phyloP scores from a whole-genome alignment of 2,888 invertebrate genomes.

The Digitonthophagus gazella region DNA sequence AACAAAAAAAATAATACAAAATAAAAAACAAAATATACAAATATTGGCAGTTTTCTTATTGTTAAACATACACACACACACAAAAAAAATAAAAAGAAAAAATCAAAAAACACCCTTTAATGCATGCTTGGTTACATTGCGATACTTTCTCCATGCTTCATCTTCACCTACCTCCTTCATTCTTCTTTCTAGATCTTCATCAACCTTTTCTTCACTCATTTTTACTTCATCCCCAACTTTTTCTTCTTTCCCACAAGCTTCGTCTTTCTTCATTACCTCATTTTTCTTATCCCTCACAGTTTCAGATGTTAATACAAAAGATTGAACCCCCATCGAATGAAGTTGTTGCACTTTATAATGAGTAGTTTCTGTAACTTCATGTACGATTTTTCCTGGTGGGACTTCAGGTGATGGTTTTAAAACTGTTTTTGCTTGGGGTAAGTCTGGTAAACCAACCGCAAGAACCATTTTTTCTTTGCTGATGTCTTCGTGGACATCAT shows the following conservation, averaged over 20 bases:
- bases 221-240: conserved; percentile 27
- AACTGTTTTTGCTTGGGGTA: conserved; percentile 44
- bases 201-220: conserved; percentile 35
- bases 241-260: conserved; percentile 27
- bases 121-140: conserved; percentile 58
- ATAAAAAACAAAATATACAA: conserved; percentile 8
- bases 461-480: conserved; percentile 51
- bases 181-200: conserved; percentile 46
- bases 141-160: conserved; percentile 54
- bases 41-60: background rate
- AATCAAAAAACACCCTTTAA: conserved; percentile 54
- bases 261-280: conserved; percentile 32
- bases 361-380: conserved; percentile 54
- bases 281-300: conserved; percentile 49
- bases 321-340: conserved; percentile 55
- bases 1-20: background rate
- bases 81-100: background rate
- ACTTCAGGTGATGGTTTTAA: conserved; percentile 49
- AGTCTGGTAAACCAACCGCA: conserved; percentile 49
- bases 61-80: background rate
- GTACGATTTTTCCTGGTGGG: conserved; percentile 53
- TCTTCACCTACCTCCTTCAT: conserved; percentile 55
- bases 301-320: conserved; percentile 56
- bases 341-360: conserved; percentile 56
- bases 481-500: conserved; percentile 43